Evolutionary conservation across 2,797 vertebrate genomes (phyloP).

Genomic region (Gymnopithys bicolor): DNA sequence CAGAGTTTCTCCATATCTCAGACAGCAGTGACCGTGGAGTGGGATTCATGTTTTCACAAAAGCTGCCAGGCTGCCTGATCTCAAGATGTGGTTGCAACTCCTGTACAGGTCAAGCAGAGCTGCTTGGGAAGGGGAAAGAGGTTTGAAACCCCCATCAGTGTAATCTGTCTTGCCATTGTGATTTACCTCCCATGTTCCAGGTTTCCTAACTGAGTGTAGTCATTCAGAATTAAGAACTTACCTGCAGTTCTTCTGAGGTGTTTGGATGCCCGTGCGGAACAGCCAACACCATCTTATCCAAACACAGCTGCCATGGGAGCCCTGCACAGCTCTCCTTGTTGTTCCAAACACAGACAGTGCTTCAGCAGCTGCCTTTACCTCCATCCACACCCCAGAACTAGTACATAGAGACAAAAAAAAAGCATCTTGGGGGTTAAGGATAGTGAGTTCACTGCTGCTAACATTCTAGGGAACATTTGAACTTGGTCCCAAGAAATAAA

Average conservation of each 20-base stretch:
- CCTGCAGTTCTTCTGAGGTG: not conserved
- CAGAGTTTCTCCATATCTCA: not conserved
- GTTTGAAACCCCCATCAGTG: not conserved
- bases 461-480: not conserved
- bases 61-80: not conserved
- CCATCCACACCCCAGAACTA: not conserved
- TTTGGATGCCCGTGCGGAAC: not conserved
- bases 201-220: not conserved
- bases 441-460: not conserved
- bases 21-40: not conserved
- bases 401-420: not conserved
- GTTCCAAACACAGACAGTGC: not conserved
- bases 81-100: not conserved
- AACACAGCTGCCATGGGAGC: not conserved
- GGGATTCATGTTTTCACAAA: not conserved
- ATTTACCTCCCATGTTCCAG: not conserved
- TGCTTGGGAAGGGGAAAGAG: not conserved
- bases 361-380: not conserved
- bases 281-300: not conserved
- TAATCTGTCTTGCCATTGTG: not conserved
- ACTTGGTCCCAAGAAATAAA: not conserved
- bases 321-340: not conserved
- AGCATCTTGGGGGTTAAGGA: not conserved
- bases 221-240: not conserved
- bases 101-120: not conserved